Conservation (phyloP, 2,888 invertebrate species). For the Eupeodes luniger region DNA sequence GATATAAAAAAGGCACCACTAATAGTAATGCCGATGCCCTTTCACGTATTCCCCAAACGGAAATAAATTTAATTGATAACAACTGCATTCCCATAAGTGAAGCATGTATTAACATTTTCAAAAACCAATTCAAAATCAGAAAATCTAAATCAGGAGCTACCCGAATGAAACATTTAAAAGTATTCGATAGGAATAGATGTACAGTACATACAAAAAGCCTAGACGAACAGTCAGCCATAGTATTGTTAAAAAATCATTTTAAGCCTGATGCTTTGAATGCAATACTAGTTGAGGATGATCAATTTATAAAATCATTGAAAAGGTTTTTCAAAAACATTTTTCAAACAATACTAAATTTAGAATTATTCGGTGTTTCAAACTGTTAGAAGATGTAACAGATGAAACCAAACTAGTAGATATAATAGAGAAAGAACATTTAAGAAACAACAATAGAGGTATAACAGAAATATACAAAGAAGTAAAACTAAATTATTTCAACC, state of each 20-base stretch:
- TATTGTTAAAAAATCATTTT: slow-evolving; percentile 17
- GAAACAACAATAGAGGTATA: not conserved
- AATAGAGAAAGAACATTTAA: not conserved
- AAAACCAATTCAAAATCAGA: slow-evolving; percentile 7
- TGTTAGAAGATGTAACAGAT: not conserved
- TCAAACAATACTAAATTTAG: not conserved
- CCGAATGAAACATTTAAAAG: not conserved
- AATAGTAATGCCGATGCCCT: not conserved
- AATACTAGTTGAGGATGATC: not conserved
- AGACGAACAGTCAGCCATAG: not conserved
- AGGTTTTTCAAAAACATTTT: not conserved
- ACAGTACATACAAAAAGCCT: not conserved
- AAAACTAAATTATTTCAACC: too few relatives aligned
- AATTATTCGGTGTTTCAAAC: not conserved
- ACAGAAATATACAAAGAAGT: too few relatives aligned
- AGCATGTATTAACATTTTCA: slow-evolving; percentile 3
- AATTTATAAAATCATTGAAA: not conserved
- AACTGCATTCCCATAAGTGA: not conserved
- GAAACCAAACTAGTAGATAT: not conserved
- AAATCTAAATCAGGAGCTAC: slow-evolving; percentile 10
- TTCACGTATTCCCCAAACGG: not conserved
- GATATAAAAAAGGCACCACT: slow-evolving; percentile 65
- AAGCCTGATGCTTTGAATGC: slow-evolving; percentile 22
- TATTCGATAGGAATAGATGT: not conserved
- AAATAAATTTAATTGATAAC: not conserved